Conservation (phyloP, 2,888 invertebrate species). For the Gibbula magus region DNA sequence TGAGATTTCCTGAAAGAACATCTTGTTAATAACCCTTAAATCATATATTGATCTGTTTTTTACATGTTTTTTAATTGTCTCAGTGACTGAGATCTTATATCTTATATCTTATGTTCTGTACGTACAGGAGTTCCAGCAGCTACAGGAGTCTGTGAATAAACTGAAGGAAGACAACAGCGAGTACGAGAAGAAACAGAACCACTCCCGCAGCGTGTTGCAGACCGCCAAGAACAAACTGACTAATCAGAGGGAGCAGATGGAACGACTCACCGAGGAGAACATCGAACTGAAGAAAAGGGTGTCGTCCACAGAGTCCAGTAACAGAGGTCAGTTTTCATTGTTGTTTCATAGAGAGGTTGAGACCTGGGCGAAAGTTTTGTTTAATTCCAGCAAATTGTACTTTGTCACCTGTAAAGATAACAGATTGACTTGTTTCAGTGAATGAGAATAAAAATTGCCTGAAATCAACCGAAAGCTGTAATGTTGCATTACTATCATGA, state of each 20-base stretch:
- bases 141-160: slow-evolving; percentile 32
- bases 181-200: slow-evolving; percentile 61
- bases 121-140: slow-evolving; percentile 23
- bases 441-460: too few relatives aligned
- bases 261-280: slow-evolving; percentile 70
- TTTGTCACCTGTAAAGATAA: too few relatives aligned
- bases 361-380: background rate
- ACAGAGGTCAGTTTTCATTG: slow-evolving; percentile 18
- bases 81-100: too few relatives aligned
- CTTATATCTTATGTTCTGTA: too few relatives aligned
- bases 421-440: too few relatives aligned
- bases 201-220: slow-evolving; percentile 55
- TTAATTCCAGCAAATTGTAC: background rate
- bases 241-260: slow-evolving; percentile 63
- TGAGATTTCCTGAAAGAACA: too few relatives aligned
- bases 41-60: too few relatives aligned
- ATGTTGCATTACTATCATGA: too few relatives aligned
- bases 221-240: slow-evolving; percentile 63
- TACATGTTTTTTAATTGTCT: too few relatives aligned
- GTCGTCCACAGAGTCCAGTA: background rate
- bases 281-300: slow-evolving; percentile 81
- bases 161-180: slow-evolving; percentile 36
- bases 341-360: background rate
- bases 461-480: too few relatives aligned
- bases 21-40: too few relatives aligned